Evolutionary conservation across 2,113 vertebrate species (phyloP).

Genomic region (Myxocyprinus asiaticus): DNA sequence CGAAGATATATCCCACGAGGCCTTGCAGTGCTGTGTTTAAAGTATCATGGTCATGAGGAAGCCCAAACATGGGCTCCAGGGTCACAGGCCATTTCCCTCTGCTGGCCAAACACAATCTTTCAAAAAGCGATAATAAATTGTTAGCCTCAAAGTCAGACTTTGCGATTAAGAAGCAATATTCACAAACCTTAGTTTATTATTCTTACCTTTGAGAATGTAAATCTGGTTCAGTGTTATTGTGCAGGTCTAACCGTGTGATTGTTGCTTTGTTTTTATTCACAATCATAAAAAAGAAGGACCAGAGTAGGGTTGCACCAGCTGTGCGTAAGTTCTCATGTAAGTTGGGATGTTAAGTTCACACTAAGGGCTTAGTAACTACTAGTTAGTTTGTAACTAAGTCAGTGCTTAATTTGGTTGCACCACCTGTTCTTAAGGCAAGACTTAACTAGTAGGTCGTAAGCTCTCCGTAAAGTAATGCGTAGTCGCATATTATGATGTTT

Average conservation of each 20-base stretch:
- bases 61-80: constrained; percentile 60
- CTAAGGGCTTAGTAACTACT: too few relatives aligned
- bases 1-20: constrained; percentile 59
- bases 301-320: too few relatives aligned
- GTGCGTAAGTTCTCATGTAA: too few relatives aligned
- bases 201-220: constrained; percentile 23
- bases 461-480: too few relatives aligned
- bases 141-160: constrained; percentile 52
- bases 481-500: too few relatives aligned
- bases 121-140: constrained; percentile 59
- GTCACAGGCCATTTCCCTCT: constrained; percentile 67
- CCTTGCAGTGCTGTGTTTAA: constrained; percentile 44
- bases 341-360: too few relatives aligned
- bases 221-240: constrained; percentile 1
- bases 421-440: too few relatives aligned
- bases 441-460: too few relatives aligned
- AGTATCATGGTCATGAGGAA: constrained; percentile 66
- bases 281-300: not conserved
- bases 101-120: constrained; percentile 55
- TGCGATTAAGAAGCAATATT: not conserved
- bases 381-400: too few relatives aligned
- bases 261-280: constrained; percentile 16
- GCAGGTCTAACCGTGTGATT: constrained; percentile 27
- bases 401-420: too few relatives aligned
- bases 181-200: constrained; percentile 3